phyloP scores from a whole-genome alignment of 2,113 vertebrate genomes.

The Syngnathus scovelli region DNA sequence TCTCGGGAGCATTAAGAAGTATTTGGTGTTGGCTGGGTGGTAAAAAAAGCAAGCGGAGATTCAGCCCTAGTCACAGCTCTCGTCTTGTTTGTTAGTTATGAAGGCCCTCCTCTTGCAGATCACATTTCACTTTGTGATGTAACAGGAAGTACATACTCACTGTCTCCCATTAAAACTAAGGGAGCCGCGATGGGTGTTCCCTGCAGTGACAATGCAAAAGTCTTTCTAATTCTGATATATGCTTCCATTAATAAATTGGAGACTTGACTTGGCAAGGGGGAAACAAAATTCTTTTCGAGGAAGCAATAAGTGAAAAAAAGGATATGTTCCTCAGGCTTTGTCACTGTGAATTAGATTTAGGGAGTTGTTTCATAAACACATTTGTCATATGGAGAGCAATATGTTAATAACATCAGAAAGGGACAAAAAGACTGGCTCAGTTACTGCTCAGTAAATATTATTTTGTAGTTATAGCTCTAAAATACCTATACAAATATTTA shows the following conservation, averaged over 20 bases:
- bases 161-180: neutral
- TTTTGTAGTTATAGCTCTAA: neutral
- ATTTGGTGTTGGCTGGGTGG: neutral
- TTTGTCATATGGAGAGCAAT: too few species aligned
- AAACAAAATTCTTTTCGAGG: neutral
- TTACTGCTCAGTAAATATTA: neutral
- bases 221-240: neutral
- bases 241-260: neutral
- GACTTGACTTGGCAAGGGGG: neutral
- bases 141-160: slow-evolving; percentile 10
- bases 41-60: neutral
- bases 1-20: neutral
- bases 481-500: neutral
- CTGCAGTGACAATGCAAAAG: neutral
- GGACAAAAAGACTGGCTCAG: too few species aligned
- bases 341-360: neutral
- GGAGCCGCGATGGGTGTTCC: neutral
- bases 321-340: neutral
- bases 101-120: slow-evolving; percentile 30
- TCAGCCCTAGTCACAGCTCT: neutral
- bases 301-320: neutral
- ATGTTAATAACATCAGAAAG: too few species aligned
- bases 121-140: slow-evolving; percentile 50
- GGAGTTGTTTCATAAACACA: neutral
- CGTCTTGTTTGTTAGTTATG: neutral